A percentile compares a stretch with the other conserved stretches of the same genome.
Conservation (phyloP, 2,888 invertebrate genomes). For the Tipula confusa region DNA sequence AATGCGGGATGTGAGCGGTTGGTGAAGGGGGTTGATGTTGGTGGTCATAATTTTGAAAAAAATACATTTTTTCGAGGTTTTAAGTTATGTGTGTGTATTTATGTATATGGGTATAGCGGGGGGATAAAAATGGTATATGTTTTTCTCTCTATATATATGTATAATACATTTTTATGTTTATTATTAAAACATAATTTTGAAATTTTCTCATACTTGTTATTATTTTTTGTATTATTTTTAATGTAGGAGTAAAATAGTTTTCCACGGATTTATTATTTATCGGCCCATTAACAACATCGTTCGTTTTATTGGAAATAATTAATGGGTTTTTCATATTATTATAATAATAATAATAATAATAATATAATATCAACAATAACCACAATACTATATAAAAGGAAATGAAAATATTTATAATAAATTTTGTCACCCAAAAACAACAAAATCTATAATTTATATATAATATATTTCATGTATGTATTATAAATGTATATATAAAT, state of each 20-base stretch:
- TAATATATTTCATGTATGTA: neutral
- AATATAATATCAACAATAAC: constrained; percentile 25
- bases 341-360: neutral
- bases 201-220: neutral
- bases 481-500: neutral
- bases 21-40: neutral
- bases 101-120: neutral
- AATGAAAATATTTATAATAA: constrained; percentile 25
- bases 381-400: constrained; percentile 16
- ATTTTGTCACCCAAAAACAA: constrained; percentile 4
- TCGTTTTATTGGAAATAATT: constrained; percentile 39
- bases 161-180: constrained; percentile 29
- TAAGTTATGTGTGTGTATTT: neutral
- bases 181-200: constrained; percentile 27
- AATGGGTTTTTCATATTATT: constrained; percentile 37
- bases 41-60: constrained; percentile 1
- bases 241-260: constrained; percentile 35
- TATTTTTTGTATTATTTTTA: constrained; percentile 14
- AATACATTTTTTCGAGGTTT: constrained; percentile 25
- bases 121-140: neutral
- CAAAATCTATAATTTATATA: neutral
- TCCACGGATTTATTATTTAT: constrained; percentile 39
- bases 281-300: constrained; percentile 40
- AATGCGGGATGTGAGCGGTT: neutral
- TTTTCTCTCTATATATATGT: neutral